Conservation (phyloP, 2,888 invertebrate genomes). For the Diaprepes abbreviatus region DNA sequence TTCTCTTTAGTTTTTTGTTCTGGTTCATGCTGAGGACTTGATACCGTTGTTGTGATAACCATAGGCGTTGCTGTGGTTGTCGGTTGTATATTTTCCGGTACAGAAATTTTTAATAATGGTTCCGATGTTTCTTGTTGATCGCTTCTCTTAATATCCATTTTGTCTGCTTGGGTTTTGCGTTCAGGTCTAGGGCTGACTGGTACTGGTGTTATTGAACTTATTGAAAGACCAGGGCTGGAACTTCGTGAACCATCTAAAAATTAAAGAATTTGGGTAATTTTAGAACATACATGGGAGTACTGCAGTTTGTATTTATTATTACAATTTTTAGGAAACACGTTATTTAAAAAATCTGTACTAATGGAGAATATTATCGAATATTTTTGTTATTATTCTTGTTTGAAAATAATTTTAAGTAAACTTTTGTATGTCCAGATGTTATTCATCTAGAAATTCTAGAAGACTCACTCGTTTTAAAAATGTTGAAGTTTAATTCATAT, state of each 20-base stretch:
- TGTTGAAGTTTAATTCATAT: too few relatives aligned
- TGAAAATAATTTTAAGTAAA: too few relatives aligned
- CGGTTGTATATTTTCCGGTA: neutral
- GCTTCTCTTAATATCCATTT: neutral
- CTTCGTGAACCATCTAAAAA: neutral
- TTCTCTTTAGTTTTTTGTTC: neutral
- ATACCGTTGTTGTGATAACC: neutral
- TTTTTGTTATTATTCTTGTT: too few relatives aligned
- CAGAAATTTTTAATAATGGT: neutral
- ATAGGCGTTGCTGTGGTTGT: neutral
- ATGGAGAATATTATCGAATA: too few relatives aligned
- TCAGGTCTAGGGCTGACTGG: neutral
- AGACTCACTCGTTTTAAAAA: too few relatives aligned
- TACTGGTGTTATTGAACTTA: neutral
- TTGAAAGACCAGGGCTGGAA: neutral
- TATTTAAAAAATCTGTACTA: too few relatives aligned
- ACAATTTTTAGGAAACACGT: too few relatives aligned
- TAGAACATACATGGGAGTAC: too few relatives aligned
- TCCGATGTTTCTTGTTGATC: neutral
- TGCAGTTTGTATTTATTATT: too few relatives aligned
- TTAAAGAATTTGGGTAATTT: too few relatives aligned
- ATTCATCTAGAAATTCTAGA: too few relatives aligned
- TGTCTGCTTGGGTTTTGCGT: neutral
- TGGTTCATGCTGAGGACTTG: neutral
- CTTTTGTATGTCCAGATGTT: too few relatives aligned